Base-by-base conservation (phyloP, 2,797 vertebrate species). In the Discoglossus pictus region DNA sequence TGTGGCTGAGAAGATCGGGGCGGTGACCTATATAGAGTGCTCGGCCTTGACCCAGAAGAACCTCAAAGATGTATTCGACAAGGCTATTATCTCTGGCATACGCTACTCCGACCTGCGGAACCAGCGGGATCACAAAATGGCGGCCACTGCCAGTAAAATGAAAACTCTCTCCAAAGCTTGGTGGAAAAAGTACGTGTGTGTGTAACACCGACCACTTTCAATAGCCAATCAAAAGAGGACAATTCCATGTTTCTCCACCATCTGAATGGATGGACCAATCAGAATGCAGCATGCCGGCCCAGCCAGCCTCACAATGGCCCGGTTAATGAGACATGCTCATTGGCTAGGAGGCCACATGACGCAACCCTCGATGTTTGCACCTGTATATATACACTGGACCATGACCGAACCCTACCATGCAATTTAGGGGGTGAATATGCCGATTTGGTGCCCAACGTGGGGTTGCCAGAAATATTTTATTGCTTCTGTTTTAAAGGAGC, bases 21-120 rank as follows among this genome's bases (percentile, higher is more conserved):
- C 92, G 0, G 86, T 92, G 18, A 85, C 79, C 2, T 93, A 94
- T 9, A 50, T 93, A 1, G 92, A 94, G 81, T 94, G 92, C 74
- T 94, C 92, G 0, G 89, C 92, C 0, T 87, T 94, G 48, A 94
- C 92, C 0, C 92, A 94, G 64, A 92, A 94, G 84, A 93, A 94
- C 74, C 87, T 94, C 39, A 94, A 94, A 81, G 92, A 93, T 74
- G 92, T 94, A 73, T 94, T 94, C 2, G 92, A 94, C 6, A 87
- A 82, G 0, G 92, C 92, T 76, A 94, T 94, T 47, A 75, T 87
- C 0, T 87, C 85, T 0, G 92, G 90, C 18, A 78, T 93, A 54
- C 80, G 84, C 18, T 84, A 89, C n/a, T 82, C 82, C 0, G 91
- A 90, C 44, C 72, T 83, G 9, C 81, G 88, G 7, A 80, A 65